A percentile compares a stretch with the other conserved stretches of the same genome.
phyloP scores from a whole-genome alignment of 2,113 vertebrate genomes.

The Onychostruthus taczanowskii region DNA sequence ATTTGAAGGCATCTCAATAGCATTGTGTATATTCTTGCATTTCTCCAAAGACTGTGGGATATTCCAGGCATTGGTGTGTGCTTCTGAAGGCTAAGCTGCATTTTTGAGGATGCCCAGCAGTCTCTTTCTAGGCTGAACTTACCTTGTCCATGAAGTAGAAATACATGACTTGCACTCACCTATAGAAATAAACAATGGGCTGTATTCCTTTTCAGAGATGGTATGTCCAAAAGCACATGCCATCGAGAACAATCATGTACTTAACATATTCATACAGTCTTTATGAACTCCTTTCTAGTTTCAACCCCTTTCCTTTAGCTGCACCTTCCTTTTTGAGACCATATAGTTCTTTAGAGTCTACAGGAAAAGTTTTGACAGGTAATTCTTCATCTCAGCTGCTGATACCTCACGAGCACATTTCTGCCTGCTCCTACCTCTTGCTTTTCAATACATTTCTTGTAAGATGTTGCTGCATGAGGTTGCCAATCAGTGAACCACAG shows the following conservation, averaged over 20 bases:
- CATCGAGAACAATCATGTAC: not conserved
- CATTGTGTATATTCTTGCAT: not conserved
- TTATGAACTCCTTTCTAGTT: not conserved
- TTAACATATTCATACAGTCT: not conserved
- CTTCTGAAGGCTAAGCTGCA: not conserved
- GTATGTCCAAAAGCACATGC: not conserved
- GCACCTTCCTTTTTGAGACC: not conserved
- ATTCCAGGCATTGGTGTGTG: not conserved
- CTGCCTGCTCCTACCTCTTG: not conserved
- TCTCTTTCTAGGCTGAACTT: not conserved
- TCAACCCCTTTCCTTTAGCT: not conserved
- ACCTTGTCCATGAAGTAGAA: not conserved
- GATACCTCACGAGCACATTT: not conserved
- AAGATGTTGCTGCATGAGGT: not conserved
- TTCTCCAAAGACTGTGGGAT: not conserved
- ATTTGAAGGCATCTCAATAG: not conserved
- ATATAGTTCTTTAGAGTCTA: not conserved
- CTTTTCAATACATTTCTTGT: not conserved
- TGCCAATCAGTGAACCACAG: slow-evolving; percentile 18
- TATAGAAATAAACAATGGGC: not conserved
- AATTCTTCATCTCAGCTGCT: not conserved
- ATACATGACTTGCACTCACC: not conserved
- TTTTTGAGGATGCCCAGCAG: not conserved
- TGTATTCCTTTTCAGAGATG: not conserved
- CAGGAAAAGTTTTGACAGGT: not conserved